phyloP scores from a whole-genome alignment of 2,888 invertebrate species.

The Agrochola litura region DNA sequence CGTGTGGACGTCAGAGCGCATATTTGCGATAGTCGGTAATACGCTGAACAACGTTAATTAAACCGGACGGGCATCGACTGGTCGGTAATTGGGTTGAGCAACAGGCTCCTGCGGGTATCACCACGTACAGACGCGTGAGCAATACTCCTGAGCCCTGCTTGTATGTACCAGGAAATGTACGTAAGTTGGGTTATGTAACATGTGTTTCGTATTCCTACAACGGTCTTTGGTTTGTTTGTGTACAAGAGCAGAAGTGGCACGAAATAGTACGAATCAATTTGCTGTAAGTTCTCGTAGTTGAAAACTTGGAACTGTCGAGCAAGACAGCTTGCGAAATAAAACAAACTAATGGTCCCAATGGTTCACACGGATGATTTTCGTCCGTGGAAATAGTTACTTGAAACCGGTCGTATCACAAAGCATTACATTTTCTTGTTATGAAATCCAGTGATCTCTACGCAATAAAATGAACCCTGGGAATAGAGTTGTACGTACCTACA shows the following conservation, averaged over 20 bases:
- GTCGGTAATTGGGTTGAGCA: conserved; percentile 71
- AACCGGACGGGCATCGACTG: conserved; percentile 58
- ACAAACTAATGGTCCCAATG: background rate
- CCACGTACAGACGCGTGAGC: conserved; percentile 53
- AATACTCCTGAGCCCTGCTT: conserved; percentile 49
- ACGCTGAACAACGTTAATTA: conserved; percentile 72
- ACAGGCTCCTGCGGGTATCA: conserved; percentile 70
- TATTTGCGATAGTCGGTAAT: conserved; percentile 65
- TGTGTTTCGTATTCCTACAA: conserved; percentile 45
- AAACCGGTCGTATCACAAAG: background rate
- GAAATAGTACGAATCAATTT: conserved; percentile 36
- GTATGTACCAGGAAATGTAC: conserved; percentile 13
- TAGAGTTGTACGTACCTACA: background rate
- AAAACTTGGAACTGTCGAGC: conserved; percentile 7
- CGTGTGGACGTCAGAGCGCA: conserved; percentile 26
- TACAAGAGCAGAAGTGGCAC: conserved; percentile 1
- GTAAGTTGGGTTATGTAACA: conserved; percentile 25
- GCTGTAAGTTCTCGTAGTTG: conserved; percentile 19
- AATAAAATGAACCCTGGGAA: background rate
- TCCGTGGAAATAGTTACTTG: background rate
- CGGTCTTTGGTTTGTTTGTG: conserved; percentile 37
- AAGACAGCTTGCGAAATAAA: conserved; percentile 4
- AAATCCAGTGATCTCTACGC: background rate
- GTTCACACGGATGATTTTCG: background rate
- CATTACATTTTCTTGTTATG: background rate